Percentiles rank a stretch among this genome's conserved stretches.
phyloP scores from a whole-genome alignment of 1,140 invertebrate genomes.

The Carcinoscorpius rotundicauda region DNA sequence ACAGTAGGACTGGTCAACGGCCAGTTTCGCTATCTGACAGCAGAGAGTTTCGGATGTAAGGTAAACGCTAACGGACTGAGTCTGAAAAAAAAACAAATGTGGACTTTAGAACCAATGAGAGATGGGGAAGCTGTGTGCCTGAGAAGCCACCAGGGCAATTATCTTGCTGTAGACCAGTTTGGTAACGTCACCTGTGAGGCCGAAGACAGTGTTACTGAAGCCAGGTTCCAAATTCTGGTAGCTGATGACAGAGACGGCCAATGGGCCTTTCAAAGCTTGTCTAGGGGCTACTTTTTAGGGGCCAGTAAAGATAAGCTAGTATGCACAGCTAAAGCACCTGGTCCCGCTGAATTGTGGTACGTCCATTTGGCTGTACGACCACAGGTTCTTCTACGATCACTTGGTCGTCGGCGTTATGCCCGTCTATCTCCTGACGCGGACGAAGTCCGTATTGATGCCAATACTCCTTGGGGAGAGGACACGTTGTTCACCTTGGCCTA shows the following conservation, averaged over 20 bases:
- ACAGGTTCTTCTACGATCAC: conserved; percentile 79
- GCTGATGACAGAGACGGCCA: conserved; percentile 18
- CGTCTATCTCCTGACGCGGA: conserved; percentile 72
- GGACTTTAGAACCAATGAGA: conserved; percentile 64
- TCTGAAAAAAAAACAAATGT: conserved; percentile 93
- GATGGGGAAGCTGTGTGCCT: conserved; percentile 33
- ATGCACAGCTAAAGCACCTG: conserved; percentile 70
- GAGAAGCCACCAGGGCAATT: conserved; percentile 18
- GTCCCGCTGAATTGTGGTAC: conserved; percentile 67
- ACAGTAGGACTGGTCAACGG: conserved; percentile 79
- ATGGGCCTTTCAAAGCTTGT: conserved; percentile 83
- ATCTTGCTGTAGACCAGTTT: conserved; percentile 51
- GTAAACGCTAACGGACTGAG: conserved; percentile 87
- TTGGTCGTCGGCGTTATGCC: conserved; percentile 87
- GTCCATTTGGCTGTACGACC: conserved; percentile 69
- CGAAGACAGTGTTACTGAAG: conserved; percentile 63
- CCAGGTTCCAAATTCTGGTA: conserved; percentile 49
- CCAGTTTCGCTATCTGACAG: conserved; percentile 78
- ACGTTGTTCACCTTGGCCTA: conserved; percentile 93
- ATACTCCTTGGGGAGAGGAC: conserved; percentile 95
- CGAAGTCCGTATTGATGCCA: conserved; percentile 80
- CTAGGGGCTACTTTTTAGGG: conserved; percentile 81
- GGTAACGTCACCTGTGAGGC: conserved; percentile 91
- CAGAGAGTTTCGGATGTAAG: conserved; percentile 96
- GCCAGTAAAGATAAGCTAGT: conserved; percentile 80